Conservation (phyloP, 2,888 invertebrate species). For the Phania funesta region DNA sequence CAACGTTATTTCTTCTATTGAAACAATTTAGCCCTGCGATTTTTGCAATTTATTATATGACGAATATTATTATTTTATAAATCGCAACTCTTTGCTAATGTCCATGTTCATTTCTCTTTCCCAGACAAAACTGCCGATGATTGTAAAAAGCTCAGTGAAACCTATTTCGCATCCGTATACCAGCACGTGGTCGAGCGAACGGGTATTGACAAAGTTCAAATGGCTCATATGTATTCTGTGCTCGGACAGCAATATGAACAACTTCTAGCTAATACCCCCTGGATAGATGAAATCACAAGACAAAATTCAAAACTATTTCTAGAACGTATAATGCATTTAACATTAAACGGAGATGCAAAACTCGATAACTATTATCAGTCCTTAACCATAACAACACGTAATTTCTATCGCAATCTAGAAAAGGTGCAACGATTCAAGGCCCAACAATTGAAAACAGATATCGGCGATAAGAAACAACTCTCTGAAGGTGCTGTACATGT, state of each 20-base stretch:
- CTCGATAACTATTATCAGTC: slow-evolving; percentile 73
- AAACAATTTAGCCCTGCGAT: too few species aligned
- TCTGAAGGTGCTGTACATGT: slow-evolving; percentile 4
- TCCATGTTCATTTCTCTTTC: not conserved
- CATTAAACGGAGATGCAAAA: slow-evolving; percentile 75
- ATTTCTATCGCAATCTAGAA: slow-evolving; percentile 78
- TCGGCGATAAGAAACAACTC: not conserved
- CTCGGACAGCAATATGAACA: slow-evolving; percentile 74
- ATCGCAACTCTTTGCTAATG: not conserved
- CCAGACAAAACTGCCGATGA: slow-evolving; percentile 73
- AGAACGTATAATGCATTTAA: slow-evolving; percentile 75
- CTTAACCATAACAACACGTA: slow-evolving; percentile 73
- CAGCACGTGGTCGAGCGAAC: slow-evolving; percentile 75
- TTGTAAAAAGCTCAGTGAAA: slow-evolving; percentile 73
- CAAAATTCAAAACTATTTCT: slow-evolving; percentile 75
- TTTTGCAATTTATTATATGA: too few species aligned
- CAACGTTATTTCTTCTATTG: too few species aligned
- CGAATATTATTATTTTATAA: too few species aligned
- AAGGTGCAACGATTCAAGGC: slow-evolving; percentile 73
- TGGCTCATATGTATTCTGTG: slow-evolving; percentile 75
- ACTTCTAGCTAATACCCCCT: slow-evolving; percentile 72
- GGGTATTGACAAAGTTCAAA: slow-evolving; percentile 72
- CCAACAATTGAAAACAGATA: slow-evolving; percentile 58
- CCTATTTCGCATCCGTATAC: slow-evolving; percentile 74
- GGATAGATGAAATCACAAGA: slow-evolving; percentile 78